Evolutionary conservation across 2,113 vertebrate species (phyloP).

Genomic region (Mormyrus lacerda): DNA sequence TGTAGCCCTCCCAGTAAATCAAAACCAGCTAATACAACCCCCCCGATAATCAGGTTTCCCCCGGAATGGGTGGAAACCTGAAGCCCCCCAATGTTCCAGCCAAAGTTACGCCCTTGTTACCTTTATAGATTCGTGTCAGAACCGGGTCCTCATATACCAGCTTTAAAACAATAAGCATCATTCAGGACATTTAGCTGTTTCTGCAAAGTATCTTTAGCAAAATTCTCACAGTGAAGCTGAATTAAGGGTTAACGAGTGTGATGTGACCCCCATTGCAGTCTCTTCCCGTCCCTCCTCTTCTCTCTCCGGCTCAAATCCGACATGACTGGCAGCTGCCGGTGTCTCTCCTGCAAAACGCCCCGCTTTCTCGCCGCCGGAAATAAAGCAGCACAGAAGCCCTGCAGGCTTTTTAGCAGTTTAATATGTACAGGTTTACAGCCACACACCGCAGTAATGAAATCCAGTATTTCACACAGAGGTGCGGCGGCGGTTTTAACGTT

Average conservation of each 20-base stretch:
- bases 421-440: conserved; percentile 13
- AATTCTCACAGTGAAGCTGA: not conserved
- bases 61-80: too few relatives aligned
- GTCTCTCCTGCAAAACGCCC: not conserved
- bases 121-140: not conserved
- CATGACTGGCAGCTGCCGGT: not conserved
- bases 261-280: not conserved
- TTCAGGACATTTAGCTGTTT: not conserved
- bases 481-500: not conserved
- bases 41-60: too few relatives aligned
- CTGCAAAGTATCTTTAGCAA: not conserved
- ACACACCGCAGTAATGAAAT: conserved; percentile 5
- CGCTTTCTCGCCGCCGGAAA: not conserved
- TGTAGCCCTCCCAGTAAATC: too few relatives aligned
- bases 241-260: not conserved
- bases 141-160: not conserved
- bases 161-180: not conserved
- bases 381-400: not conserved
- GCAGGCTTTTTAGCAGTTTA: conserved; percentile 9
- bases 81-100: too few relatives aligned
- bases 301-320: not conserved
- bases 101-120: too few relatives aligned
- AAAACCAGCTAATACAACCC: too few relatives aligned
- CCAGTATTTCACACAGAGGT: conserved; percentile 4
- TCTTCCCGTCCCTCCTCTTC: not conserved